Percentiles rank a stretch among this genome's conserved stretches.
Evolutionary conservation across 1,140 invertebrate species (phyloP).

Genomic region (Brachionus rubens): DNA sequence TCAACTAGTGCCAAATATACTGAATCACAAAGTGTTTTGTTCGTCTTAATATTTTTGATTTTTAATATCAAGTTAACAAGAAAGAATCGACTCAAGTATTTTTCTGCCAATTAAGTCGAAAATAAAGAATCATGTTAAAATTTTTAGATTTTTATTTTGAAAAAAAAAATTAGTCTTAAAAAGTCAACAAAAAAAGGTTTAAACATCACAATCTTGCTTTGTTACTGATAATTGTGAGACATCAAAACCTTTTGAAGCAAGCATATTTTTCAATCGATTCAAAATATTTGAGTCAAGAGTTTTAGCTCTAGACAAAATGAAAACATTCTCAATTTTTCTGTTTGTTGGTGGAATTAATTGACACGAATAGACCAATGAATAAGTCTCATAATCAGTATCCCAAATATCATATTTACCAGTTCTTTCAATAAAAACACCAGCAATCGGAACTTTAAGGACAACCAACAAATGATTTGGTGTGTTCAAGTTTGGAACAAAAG

Average conservation of each 20-base stretch:
- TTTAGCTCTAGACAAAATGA: conserved; percentile 26
- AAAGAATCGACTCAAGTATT: too few relatives aligned
- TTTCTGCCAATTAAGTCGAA: too few relatives aligned
- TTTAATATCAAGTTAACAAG: too few relatives aligned
- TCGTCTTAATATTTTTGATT: too few relatives aligned
- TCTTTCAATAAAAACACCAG: conserved; percentile 36
- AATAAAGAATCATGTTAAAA: too few relatives aligned
- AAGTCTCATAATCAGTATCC: conserved; percentile 29
- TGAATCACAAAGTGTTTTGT: too few relatives aligned
- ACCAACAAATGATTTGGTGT: conserved; percentile 30
- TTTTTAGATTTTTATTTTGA: too few relatives aligned
- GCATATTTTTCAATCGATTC: neutral
- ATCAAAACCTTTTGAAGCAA: conserved; percentile 8
- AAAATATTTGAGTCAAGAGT: neutral
- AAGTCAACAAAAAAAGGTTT: neutral
- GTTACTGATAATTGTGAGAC: neutral
- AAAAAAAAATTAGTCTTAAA: too few relatives aligned
- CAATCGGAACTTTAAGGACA: conserved; percentile 18
- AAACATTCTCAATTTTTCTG: conserved; percentile 35
- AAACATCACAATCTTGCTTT: conserved; percentile 30
- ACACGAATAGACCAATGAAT: conserved; percentile 43
- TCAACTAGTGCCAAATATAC: too few relatives aligned
- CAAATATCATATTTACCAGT: conserved; percentile 42
- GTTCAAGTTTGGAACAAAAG: conserved; percentile 14
- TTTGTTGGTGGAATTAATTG: conserved; percentile 13